Evolutionary conservation across 2,113 vertebrate species (phyloP), one percentile per base, ranked within the genome.

Genomic region (Psittacara wagleri): DNA sequence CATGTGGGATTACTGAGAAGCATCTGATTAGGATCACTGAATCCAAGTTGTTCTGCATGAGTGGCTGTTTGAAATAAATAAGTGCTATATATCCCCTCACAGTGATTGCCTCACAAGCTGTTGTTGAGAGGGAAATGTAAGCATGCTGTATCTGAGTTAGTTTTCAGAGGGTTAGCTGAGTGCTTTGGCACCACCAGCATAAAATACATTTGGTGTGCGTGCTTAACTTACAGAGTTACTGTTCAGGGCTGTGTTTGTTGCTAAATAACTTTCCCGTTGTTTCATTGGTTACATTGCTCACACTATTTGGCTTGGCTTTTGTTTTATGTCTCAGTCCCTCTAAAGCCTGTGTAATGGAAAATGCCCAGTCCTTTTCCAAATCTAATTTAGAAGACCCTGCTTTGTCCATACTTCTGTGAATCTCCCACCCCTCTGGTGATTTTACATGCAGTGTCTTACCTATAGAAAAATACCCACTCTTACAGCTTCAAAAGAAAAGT

Each of bases 261-360:
- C 81, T 96, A 94, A 96, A 96, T 92, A 96, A 84, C 89, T 92
- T 94, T 96, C 89, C 82, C 59, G 68, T 96, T 94, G 77, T 96
- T 94, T 93, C 92, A 91, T 41, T 92, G 85, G 72, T 92, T 94
- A 89, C 49, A 80, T 33, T 79, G 74, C 91, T 93, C 31, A 92
- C 75, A 88, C 31, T 94, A 54, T 95, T 96, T 97, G 95, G 89
- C 83, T 97, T 94, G 82, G 79, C 13, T 9, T 91, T 94, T 78
- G 68, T 68, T 94, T 86, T 72, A 78, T 83, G 61, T 94, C 85
- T 55, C 76, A 62, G 75, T 57, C 41, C 17, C 67, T 92, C 91
- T 79, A 94, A 95, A 91, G 39, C 39, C 31, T 73, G 54, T 63
- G 54, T 86, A 64, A 77, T 55, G 81, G 86, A 95, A 96, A 94